Conservation (phyloP, 2,113 vertebrate species). For the Catharus bicknelli region DNA sequence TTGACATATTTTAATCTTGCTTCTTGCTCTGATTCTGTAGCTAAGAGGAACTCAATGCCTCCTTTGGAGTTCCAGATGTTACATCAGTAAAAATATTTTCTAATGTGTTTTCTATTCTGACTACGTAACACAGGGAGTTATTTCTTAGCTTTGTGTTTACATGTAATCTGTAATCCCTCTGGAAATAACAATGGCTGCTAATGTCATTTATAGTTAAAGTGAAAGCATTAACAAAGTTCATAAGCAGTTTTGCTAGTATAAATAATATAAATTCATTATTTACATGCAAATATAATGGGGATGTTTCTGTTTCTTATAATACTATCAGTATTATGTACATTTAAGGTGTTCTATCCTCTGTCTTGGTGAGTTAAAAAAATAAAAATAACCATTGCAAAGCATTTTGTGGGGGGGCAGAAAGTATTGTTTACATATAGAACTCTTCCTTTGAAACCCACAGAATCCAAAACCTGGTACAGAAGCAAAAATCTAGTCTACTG, state of each 20-base stretch:
- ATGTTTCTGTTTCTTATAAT: background rate
- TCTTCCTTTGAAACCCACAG: background rate
- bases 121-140: background rate
- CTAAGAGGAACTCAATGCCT: background rate
- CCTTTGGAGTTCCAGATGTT: background rate
- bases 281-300: background rate
- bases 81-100: background rate
- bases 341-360: background rate
- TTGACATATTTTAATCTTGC: background rate
- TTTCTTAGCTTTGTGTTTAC: conserved; percentile 18
- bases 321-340: background rate
- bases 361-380: background rate
- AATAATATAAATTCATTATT: background rate
- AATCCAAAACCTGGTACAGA: conserved; percentile 17
- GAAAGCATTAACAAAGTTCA: background rate
- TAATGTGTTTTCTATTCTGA: background rate
- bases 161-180: background rate
- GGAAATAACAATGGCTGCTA: conserved; percentile 8
- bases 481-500: conserved; percentile 15
- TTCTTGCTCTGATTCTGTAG: background rate
- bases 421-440: background rate
- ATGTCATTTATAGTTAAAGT: background rate
- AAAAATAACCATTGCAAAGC: background rate
- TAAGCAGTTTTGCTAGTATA: background rate
- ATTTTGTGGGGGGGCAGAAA: background rate